A percentile compares a stretch with the other conserved stretches of the same genome.
These are phyloP conservation scores for Anabacerthia variegaticeps DNA, from an alignment of 2,797 vertebrate species.

Conservation along the genomic window DNA sequence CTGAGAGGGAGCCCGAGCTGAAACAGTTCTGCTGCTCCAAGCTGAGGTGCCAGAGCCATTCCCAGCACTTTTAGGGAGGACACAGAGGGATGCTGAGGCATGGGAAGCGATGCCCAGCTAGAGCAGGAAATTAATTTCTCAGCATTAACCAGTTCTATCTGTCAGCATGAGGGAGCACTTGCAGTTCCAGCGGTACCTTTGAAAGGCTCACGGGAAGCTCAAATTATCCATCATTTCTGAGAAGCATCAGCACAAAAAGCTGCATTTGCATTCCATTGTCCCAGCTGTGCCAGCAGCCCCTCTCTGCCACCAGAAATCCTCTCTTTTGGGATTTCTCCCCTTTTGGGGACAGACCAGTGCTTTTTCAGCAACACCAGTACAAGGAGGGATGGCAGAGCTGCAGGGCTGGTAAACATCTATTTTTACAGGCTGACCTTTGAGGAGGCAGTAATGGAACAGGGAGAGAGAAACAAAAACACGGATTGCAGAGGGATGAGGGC, in stretches of 20 bases:
- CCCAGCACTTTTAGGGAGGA: neutral
- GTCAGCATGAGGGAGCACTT: neutral
- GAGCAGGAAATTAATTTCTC: neutral
- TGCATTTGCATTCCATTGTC: rapidly evolving
- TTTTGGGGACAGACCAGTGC: rapidly evolving
- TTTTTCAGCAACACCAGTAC: neutral
- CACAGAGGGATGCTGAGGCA: neutral
- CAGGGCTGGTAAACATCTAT: neutral
- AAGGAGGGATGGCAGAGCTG: neutral
- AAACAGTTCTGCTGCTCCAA: neutral
- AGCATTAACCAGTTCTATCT: neutral
- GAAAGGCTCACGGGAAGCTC: neutral
- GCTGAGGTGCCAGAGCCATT: rapidly evolving
- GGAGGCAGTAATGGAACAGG: rapidly evolving
- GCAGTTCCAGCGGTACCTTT: neutral
- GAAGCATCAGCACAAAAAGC: neutral
- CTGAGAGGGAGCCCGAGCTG: rapidly evolving
- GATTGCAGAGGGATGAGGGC: neutral
- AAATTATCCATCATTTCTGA: rapidly evolving
- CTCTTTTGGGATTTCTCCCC: neutral
- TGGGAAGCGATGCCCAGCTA: neutral
- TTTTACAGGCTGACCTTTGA: neutral
- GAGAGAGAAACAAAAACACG: neutral
- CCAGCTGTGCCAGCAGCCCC: neutral
- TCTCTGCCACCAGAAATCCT: neutral